Conservation (phyloP, 1,140 invertebrate species). For the Neocloeon triangulifer region DNA sequence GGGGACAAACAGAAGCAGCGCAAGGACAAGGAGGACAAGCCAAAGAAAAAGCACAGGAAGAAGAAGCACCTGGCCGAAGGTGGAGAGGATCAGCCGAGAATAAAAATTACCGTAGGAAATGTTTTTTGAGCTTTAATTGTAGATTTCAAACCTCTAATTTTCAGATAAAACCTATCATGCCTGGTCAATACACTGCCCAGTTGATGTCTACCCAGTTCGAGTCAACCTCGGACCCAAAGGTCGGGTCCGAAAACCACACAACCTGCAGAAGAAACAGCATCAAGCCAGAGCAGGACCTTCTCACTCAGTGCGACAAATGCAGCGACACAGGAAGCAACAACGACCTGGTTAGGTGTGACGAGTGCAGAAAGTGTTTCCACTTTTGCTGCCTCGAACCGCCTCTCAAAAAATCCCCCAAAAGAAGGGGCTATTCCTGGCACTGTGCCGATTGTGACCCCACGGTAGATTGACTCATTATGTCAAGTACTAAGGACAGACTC, state of each 20-base stretch:
- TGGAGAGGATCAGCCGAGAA: slow-evolving; percentile 27
- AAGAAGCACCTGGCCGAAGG: slow-evolving; percentile 27
- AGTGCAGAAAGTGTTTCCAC: slow-evolving; percentile 75
- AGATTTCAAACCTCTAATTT: too few species aligned
- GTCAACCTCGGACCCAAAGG: slow-evolving; percentile 8
- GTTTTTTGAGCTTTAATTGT: too few species aligned
- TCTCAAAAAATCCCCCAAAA: slow-evolving; percentile 79
- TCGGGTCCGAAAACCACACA: slow-evolving; percentile 10
- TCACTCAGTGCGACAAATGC: slow-evolving; percentile 42
- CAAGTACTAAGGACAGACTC: too few species aligned
- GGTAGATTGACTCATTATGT: slow-evolving; percentile 27
- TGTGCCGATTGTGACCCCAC: slow-evolving; percentile 87
- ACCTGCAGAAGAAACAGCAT: slow-evolving; percentile 18
- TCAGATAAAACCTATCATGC: too few species aligned
- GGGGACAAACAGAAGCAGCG: too few species aligned
- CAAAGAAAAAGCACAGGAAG: slow-evolving; percentile 32
- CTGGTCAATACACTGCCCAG: too few species aligned
- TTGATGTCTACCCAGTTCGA: too few species aligned
- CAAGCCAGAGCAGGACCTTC: slow-evolving; percentile 18
- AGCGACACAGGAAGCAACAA: slow-evolving; percentile 27
- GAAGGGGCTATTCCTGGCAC: slow-evolving; percentile 83
- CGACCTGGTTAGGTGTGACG: slow-evolving; percentile 66
- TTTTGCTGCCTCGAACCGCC: slow-evolving; percentile 81
- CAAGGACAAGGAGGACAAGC: not conserved
- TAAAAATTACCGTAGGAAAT: slow-evolving; percentile 52